Conservation (phyloP, 2,113 vertebrate genomes). For the Ictalurus punctatus region DNA sequence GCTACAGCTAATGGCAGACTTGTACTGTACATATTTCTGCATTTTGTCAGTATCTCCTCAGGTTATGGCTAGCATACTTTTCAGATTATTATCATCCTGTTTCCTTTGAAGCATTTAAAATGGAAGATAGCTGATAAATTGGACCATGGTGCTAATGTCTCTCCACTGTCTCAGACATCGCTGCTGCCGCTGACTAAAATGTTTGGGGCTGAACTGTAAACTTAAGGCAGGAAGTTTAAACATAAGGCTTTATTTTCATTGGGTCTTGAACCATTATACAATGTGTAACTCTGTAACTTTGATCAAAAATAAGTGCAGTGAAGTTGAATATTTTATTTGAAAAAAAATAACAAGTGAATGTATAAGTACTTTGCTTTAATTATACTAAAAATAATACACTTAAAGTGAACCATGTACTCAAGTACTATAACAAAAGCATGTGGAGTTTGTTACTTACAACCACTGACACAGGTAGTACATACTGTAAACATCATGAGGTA, state of each 20-base stretch:
- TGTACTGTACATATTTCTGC: background rate
- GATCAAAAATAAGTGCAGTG: background rate
- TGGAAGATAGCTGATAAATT: background rate
- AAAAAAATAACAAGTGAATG: background rate
- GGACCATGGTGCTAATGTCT: background rate
- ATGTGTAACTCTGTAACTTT: background rate
- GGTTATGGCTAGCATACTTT: background rate
- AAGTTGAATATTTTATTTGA: background rate
- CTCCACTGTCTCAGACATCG: background rate
- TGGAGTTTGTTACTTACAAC: background rate
- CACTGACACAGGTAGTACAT: background rate
- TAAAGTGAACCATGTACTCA: background rate
- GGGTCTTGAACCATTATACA: background rate
- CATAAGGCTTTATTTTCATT: background rate
- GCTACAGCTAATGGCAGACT: background rate
- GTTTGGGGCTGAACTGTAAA: background rate
- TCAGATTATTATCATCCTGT: background rate
- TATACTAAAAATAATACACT: background rate
- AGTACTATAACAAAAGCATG: background rate
- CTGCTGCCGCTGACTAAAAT: background rate
- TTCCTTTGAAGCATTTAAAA: background rate
- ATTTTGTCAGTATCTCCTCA: background rate
- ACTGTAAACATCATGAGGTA: background rate
- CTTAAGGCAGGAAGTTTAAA: background rate
- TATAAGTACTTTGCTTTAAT: background rate